These are phyloP conservation scores for Hydractinia echinata DNA, from an alignment of 30 jellyfish, hydroid and myxozoan genomes.

Conservation along the genomic window DNA sequence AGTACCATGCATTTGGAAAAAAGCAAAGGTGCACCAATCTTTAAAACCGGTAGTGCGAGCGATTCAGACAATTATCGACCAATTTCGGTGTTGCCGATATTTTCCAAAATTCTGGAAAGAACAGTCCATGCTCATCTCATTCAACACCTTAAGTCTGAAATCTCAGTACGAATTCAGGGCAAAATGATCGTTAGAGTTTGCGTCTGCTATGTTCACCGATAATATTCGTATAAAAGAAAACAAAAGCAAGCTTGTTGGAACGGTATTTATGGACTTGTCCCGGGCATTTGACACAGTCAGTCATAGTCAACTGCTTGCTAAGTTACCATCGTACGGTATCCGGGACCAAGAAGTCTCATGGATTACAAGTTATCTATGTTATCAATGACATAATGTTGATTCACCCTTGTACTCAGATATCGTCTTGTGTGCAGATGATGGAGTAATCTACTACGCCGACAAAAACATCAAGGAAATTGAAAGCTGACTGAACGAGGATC, in stretches of 20 bases:
- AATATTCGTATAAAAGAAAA: neutral
- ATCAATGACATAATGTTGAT: too few species aligned
- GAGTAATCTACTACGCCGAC: too few species aligned
- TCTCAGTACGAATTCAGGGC: neutral
- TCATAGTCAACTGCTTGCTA: too few species aligned
- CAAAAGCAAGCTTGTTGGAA: neutral
- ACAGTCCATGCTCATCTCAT: neutral
- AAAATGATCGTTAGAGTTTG: neutral
- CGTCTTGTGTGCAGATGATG: too few species aligned
- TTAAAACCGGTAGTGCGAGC: constrained; percentile 16
- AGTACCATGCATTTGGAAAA: neutral
- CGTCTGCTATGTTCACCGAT: constrained; percentile 6
- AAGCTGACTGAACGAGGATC: too few species aligned
- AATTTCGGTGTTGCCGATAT: neutral
- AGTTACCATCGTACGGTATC: too few species aligned
- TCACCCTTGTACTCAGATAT: too few species aligned
- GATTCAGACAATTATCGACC: constrained; percentile 20
- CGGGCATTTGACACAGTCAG: neutral
- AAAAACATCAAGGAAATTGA: too few species aligned
- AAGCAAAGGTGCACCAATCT: neutral
- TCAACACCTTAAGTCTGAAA: constrained; percentile 11
- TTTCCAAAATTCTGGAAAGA: too few species aligned
- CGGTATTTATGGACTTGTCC: constrained; percentile 18
- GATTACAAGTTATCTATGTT: too few species aligned
- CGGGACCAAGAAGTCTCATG: too few species aligned